Evolutionary conservation across 1,140 invertebrate genomes (phyloP), one percentile per base, ranked within the genome.

Genomic region (Dendrolimus kikuchii): DNA sequence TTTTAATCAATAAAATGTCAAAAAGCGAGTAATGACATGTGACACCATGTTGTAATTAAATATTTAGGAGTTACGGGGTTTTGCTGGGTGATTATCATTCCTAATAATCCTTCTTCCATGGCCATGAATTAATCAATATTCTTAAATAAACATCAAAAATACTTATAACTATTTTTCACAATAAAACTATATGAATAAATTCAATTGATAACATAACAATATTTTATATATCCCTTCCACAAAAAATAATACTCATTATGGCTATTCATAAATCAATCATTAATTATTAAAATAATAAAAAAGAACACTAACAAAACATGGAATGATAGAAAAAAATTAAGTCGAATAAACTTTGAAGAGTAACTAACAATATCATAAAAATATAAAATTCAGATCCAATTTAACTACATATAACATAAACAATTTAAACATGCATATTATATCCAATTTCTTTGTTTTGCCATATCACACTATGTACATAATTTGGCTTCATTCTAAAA

Each of bases 361-460:
- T 23, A 23, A 23, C 23, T 23, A 23, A 23, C 23, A 23, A 72
- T 47, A 63, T 57, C 63, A 57, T 67, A 85, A 85, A 78, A 71
- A 81, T 75, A 68, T 66, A 77, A 66, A 81, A 64, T 76, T 85
- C 79, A 78, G 67, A 77, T 72, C 68, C 73, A 66, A 72, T 80
- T 79, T 64, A 68, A 72, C 74, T 72, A 2, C 23, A 23, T 23
- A 23, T 23, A 23, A 23, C 23, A n/a, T n/a, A 23, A 23, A 23
- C 23, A 23, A 64, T 51, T 51, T 64, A 68, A 72, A 55, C 66
- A 50, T 63, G 60, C 51, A 46, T 68, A 60, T 39, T 68, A 64
- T 62, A 55, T 71, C 60, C 23, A 23, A 23, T 23, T 23, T 72
- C 67, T 70, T 62, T 66, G 60, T 53, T 59, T 70, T 59, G 51